phyloP scores from a whole-genome alignment of 1,140 invertebrate genomes.

The Drosophila virilis region DNA sequence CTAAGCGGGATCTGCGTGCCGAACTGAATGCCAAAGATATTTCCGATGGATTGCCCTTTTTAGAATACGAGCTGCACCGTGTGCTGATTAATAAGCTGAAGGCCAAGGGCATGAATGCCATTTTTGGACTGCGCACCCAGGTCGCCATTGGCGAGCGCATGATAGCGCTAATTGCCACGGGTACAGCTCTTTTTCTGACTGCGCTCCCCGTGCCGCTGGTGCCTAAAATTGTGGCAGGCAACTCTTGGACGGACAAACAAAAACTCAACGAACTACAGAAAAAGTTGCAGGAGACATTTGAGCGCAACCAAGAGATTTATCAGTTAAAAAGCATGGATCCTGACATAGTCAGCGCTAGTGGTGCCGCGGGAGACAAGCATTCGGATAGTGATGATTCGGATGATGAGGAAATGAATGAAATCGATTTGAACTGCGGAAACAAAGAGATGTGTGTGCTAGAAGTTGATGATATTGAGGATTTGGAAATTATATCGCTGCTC shows the following conservation, averaged over 20 bases:
- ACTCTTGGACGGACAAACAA: constrained; percentile 87
- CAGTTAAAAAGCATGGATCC: constrained; percentile 86
- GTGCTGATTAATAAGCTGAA: constrained; percentile 95
- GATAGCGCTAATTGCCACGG: constrained; percentile 94
- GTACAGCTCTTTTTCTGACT: constrained; percentile 91
- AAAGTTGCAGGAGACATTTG: constrained; percentile 88
- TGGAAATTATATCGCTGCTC: constrained; percentile 91
- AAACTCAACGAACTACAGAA: constrained; percentile 88
- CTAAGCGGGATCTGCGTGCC: constrained; percentile 91
- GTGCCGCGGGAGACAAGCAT: constrained; percentile 58
- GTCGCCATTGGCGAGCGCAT: constrained; percentile 95
- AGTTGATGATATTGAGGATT: constrained; percentile 94
- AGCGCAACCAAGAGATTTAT: constrained; percentile 89
- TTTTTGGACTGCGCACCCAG: constrained; percentile 93
- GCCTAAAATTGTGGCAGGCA: constrained; percentile 88
- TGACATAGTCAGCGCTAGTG: constrained; percentile 41
- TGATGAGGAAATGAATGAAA: constrained; percentile 90
- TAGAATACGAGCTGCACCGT: constrained; percentile 97
- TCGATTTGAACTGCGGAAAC: constrained; percentile 91
- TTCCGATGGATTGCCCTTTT: constrained; percentile 95
- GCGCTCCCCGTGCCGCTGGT: constrained; percentile 90
- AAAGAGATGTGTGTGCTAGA: constrained; percentile 94
- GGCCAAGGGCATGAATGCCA: constrained; percentile 97
- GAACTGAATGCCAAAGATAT: constrained; percentile 97
- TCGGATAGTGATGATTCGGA: constrained; percentile 89